Percentiles rank a stretch among this genome's conserved stretches.
Conservation (phyloP, 2,113 vertebrate species). For the Setophaga coronata region DNA sequence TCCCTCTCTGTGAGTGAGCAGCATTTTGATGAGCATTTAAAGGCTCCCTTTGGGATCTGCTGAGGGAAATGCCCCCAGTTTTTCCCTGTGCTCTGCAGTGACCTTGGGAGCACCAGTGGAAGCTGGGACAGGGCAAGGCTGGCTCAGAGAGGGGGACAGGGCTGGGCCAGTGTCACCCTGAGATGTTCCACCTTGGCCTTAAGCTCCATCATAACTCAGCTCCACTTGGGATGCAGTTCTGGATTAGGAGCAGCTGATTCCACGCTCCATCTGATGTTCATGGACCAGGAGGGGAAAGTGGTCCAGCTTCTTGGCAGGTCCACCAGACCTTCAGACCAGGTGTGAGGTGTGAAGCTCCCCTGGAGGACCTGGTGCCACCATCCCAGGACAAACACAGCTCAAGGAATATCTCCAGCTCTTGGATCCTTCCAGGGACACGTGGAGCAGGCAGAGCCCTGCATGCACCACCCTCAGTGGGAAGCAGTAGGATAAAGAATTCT, state of each 20-base stretch:
- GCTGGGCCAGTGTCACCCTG: not conserved
- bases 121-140: not conserved
- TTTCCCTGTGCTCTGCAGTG: not conserved
- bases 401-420: not conserved
- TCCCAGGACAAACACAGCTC: rapidly evolving
- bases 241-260: not conserved
- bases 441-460: not conserved
- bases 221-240: not conserved
- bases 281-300: not conserved
- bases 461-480: rapidly evolving
- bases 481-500: not conserved
- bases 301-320: not conserved
- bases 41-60: not conserved
- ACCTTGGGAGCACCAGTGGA: rapidly evolving
- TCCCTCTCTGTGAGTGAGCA: not conserved
- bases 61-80: not conserved
- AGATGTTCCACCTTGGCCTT: not conserved
- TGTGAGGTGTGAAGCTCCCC: not conserved
- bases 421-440: not conserved
- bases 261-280: rapidly evolving
- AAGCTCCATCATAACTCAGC: rapidly evolving
- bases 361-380: not conserved
- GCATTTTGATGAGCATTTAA: not conserved
- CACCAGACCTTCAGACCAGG: not conserved
- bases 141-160: not conserved